Conservation (phyloP, 2,797 vertebrate genomes). For the Aulostomus chinensis region DNA sequence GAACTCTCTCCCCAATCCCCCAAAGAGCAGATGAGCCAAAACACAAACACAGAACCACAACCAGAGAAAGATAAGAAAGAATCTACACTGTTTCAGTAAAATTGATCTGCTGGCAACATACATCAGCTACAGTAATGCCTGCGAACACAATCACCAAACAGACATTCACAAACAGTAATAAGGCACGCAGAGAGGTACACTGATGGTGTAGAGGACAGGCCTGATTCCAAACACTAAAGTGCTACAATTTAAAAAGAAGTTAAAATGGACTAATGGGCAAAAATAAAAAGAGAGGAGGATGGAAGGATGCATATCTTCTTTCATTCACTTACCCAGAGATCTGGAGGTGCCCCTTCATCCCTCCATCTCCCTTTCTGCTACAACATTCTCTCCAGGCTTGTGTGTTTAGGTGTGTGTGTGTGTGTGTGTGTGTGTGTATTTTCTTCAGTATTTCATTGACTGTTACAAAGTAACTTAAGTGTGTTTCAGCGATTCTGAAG, state of each 20-base stretch:
- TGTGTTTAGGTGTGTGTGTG: neutral
- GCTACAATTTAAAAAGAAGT: slow-evolving; percentile 25
- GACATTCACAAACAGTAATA: slow-evolving; percentile 37
- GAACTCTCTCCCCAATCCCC: slow-evolving; percentile 77
- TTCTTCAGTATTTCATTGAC: too few relatives aligned
- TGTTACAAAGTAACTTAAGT: too few relatives aligned
- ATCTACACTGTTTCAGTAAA: slow-evolving; percentile 11
- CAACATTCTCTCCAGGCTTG: too few relatives aligned
- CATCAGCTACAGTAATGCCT: slow-evolving; percentile 20
- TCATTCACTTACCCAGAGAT: slow-evolving; percentile 57
- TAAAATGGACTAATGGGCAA: slow-evolving; percentile 13
- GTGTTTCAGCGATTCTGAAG: too few relatives aligned
- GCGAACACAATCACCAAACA: slow-evolving; percentile 43
- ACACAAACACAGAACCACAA: slow-evolving; percentile 58
- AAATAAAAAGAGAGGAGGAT: slow-evolving; percentile 21
- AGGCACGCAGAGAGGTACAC: slow-evolving; percentile 20
- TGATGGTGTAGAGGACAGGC: slow-evolving; percentile 30
- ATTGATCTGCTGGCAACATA: slow-evolving; percentile 28
- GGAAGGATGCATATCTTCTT: slow-evolving; percentile 9
- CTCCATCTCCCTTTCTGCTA: slow-evolving; percentile 28
- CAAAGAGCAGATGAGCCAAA: slow-evolving; percentile 54
- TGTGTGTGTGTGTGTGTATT: neutral
- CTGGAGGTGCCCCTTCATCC: slow-evolving; percentile 45
- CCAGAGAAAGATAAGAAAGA: slow-evolving; percentile 39
- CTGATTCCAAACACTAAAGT: slow-evolving; percentile 36